Evolutionary conservation across 2,797 vertebrate genomes (phyloP), one percentile per base, ranked within the genome.

Genomic region (Hemitrygon akajei): DNA sequence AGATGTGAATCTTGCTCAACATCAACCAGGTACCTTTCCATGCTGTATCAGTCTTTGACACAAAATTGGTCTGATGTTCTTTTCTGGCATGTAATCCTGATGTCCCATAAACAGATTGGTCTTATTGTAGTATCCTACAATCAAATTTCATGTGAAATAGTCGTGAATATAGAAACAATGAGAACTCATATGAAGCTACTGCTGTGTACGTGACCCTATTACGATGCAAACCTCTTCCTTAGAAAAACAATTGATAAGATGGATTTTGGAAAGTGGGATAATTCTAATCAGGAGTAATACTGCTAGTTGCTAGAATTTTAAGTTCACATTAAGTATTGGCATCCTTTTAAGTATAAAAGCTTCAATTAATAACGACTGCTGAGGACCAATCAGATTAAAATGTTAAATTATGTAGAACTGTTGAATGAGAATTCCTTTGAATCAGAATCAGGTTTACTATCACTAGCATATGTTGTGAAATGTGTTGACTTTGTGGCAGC

Each of bases 381-480:
- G 27, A 56, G 82, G 82, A 86, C n/a, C n/a, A 30, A 27, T 5
- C n/a, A 86, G 82, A 63, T 86, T 12, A 56, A 86, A 86, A n/a
- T 60, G 0, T 63, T 69, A 37, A 69, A 37, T 89, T 69, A 22
- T 37, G 10, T 69, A 11, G 18, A 89, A 63, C 86, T 69, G 9
- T 34, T 37, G 63, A 89, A 89, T 89, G n/a, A 89, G n/a, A 89
- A 22, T 7, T 89, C 20, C n/a, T 89, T 66, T 89, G 47, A 47
- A 47, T 47, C 47, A 47, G 47, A 47, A 47, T 47, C 47, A 47
- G 47, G 47, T 47, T 1, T 47, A 1, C 2, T 47, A 47, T 47
- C 47, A 47, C 47, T 47, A 47, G 47, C 47, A 47, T 47, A 47
- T 47, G 47, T 47, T n/a, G n/a, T n/a, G n/a, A n/a, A n/a, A n/a